Evolutionary conservation across 2,888 invertebrate species (phyloP).

Genomic region (Itoplectis maculator): DNA sequence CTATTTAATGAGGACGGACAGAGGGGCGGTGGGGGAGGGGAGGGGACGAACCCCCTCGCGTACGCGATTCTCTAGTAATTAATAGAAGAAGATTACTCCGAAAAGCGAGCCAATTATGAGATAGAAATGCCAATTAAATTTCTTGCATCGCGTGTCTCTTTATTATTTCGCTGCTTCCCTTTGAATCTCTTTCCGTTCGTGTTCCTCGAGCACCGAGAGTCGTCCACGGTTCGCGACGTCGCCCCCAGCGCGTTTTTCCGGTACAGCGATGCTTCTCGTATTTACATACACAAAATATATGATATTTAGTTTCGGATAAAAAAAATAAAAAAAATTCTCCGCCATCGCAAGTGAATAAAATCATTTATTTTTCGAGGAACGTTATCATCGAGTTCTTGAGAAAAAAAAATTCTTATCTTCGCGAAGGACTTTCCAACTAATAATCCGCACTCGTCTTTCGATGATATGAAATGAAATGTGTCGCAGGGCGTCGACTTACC

Average conservation of each 20-base stretch:
- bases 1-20: conserved; percentile 47
- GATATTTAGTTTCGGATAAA: too few species aligned
- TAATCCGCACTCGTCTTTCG: too few species aligned
- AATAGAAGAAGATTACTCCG: conserved; percentile 58
- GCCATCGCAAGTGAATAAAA: not conserved
- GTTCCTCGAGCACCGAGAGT: not conserved
- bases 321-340: too few species aligned
- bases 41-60: not conserved
- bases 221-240: not conserved
- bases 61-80: conserved; percentile 3
- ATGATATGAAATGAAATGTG: too few species aligned
- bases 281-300: not conserved
- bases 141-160: conserved; percentile 22
- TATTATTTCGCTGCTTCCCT: not conserved
- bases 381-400: too few species aligned
- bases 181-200: conserved; percentile 12
- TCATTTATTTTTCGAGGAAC: not conserved
- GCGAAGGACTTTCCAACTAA: too few species aligned
- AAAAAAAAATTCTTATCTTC: too few species aligned
- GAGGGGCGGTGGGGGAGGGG: not conserved
- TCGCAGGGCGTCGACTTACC: too few species aligned
- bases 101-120: conserved; percentile 66
- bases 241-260: not conserved
- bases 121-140: conserved; percentile 66
- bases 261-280: not conserved